Percentiles rank a stretch among this genome's conserved stretches.
Evolutionary conservation across 2,113 vertebrate genomes (phyloP).

Genomic region (Psephotus haematonotus): DNA sequence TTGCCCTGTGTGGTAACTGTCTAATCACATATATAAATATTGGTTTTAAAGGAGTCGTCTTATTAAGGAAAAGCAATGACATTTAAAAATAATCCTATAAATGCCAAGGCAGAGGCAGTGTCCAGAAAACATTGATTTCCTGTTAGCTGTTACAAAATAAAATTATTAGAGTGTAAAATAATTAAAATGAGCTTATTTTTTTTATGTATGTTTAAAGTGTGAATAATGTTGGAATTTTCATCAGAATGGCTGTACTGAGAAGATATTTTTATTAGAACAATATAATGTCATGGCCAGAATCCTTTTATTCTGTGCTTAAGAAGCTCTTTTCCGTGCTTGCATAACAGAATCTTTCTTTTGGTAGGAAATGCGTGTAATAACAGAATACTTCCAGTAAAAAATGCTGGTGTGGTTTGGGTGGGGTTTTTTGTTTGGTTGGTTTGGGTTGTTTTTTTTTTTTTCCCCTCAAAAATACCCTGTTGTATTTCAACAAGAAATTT

Average conservation of each 20-base stretch:
- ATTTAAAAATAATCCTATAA: not conserved
- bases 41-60: not conserved
- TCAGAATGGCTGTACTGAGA: not conserved
- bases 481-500: not conserved
- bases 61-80: not conserved
- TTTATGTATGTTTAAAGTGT: not conserved
- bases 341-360: not conserved
- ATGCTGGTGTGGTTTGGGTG: fast-evolving
- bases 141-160: not conserved
- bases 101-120: not conserved
- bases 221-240: not conserved
- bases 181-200: not conserved
- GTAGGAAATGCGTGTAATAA: not conserved
- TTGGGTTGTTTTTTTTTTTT: not conserved
- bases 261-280: not conserved
- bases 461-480: fast-evolving
- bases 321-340: not conserved
- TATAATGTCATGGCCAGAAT: not conserved
- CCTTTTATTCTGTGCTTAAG: not conserved
- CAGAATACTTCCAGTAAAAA: not conserved
- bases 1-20: not conserved
- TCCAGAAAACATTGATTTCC: not conserved
- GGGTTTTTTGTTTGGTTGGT: not conserved
- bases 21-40: not conserved
- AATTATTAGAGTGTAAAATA: not conserved